Evolutionary conservation across 2,888 invertebrate genomes (phyloP).

Genomic region (Drosophila algonquin): DNA sequence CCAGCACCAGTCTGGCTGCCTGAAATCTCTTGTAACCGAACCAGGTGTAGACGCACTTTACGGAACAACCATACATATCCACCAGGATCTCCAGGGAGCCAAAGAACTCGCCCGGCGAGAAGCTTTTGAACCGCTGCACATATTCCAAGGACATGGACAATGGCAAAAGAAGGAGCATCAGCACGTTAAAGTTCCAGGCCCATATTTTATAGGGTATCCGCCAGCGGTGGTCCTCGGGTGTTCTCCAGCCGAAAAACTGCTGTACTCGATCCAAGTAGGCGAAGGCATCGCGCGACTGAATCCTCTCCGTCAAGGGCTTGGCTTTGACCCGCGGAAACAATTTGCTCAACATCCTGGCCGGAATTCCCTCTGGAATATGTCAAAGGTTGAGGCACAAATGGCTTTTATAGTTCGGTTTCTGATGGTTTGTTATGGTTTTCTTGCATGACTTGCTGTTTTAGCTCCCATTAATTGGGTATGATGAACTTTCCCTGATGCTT

Average conservation of each 20-base stretch:
- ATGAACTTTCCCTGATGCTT: too few relatives aligned
- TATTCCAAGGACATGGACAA: slow-evolving; percentile 40
- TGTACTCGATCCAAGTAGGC: slow-evolving; percentile 50
- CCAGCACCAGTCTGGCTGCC: slow-evolving; percentile 33
- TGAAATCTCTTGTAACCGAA: slow-evolving; percentile 16
- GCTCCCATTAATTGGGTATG: too few relatives aligned
- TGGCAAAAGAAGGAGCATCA: slow-evolving; percentile 33
- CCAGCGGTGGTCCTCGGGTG: slow-evolving; percentile 18
- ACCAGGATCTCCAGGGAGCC: slow-evolving; percentile 56
- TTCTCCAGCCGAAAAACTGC: slow-evolving; percentile 40
- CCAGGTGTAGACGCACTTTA: neutral
- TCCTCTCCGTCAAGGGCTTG: neutral
- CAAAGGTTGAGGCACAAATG: neutral
- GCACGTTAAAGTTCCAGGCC: slow-evolving; percentile 7
- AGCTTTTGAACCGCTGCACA: slow-evolving; percentile 33
- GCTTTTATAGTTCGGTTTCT: neutral
- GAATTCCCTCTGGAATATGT: neutral
- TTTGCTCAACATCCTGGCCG: slow-evolving; percentile 6
- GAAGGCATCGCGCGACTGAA: slow-evolving; percentile 48
- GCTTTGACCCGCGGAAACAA: slow-evolving; percentile 9
- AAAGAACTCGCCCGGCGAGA: slow-evolving; percentile 60
- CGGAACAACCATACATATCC: slow-evolving; percentile 39
- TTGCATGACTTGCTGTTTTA: too few relatives aligned
- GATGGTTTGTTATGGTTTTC: neutral
- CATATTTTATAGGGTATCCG: slow-evolving; percentile 28